These are phyloP conservation scores for Melipona quadrifasciata DNA, from an alignment of 1,140 invertebrate species.

Conservation along the genomic window DNA sequence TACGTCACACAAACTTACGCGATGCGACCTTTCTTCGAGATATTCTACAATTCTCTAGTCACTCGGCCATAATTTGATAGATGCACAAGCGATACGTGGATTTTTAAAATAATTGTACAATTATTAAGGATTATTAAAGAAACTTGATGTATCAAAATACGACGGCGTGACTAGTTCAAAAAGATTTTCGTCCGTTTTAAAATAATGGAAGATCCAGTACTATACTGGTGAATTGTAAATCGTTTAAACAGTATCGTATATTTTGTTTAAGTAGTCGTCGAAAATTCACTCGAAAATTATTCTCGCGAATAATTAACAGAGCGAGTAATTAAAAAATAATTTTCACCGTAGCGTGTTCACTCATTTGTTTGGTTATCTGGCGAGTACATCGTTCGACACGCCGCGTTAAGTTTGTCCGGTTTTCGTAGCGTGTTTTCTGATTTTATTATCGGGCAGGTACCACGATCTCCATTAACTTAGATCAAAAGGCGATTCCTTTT, in stretches of 20 bases:
- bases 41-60: not conserved
- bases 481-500: not conserved
- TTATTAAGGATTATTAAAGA: not conserved
- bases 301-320: not conserved
- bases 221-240: not conserved
- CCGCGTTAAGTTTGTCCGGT: conserved; percentile 14
- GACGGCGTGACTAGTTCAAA: not conserved
- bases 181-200: not conserved
- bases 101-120: not conserved
- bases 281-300: not conserved
- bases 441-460: conserved; percentile 13
- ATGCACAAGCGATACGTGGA: not conserved
- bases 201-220: not conserved
- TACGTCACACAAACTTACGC: not conserved
- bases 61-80: not conserved
- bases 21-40: not conserved
- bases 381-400: conserved; percentile 39
- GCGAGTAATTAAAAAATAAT: not conserved
- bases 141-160: not conserved
- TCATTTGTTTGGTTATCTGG: conserved; percentile 37
- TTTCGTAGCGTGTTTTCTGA: conserved; percentile 19
- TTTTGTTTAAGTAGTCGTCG: not conserved
- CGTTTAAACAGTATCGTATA: not conserved
- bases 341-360: conserved; percentile 4
- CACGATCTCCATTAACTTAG: conserved; percentile 6